A percentile compares a stretch with the other conserved stretches of the same genome.
Evolutionary conservation across 2,888 invertebrate species (phyloP).

Genomic region (Epistrophella euchroma): DNA sequence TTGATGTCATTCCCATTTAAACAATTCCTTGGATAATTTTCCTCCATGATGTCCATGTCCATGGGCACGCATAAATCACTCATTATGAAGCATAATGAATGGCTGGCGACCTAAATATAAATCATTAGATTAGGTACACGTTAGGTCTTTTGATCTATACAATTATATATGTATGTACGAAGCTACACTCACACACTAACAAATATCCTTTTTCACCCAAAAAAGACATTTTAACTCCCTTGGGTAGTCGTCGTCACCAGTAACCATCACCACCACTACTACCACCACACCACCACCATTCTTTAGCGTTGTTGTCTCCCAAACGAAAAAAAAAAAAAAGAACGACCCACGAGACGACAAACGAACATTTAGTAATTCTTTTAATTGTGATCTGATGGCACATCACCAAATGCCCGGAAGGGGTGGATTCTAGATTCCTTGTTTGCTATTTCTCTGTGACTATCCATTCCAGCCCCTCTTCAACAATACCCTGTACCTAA

Average conservation of each 20-base stretch:
- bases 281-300: not conserved
- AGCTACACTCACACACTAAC: conserved; percentile 61
- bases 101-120: conserved; percentile 84
- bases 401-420: conserved; percentile 75
- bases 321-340: conserved; percentile 31
- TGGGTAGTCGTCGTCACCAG: conserved; percentile 52
- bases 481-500: not conserved
- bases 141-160: conserved; percentile 60
- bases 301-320: conserved; percentile 23
- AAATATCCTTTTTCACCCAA: conserved; percentile 53
- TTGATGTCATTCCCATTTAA: conserved; percentile 71
- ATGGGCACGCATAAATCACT: conserved; percentile 83
- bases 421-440: conserved; percentile 65
- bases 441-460: conserved; percentile 22
- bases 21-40: conserved; percentile 75
- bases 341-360: conserved; percentile 60
- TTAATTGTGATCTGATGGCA: conserved; percentile 76
- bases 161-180: not conserved
- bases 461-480: not conserved
- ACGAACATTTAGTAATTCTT: conserved; percentile 75
- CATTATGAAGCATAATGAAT: conserved; percentile 84
- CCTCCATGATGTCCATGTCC: conserved; percentile 76
- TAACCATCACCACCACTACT: not conserved
- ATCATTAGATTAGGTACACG: conserved; percentile 83
- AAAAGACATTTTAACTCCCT: conserved; percentile 75